Percentiles rank a stretch among this genome's conserved stretches.
phyloP scores from a whole-genome alignment of 2,888 invertebrate genomes.

The Hyposoter dolosus region DNA sequence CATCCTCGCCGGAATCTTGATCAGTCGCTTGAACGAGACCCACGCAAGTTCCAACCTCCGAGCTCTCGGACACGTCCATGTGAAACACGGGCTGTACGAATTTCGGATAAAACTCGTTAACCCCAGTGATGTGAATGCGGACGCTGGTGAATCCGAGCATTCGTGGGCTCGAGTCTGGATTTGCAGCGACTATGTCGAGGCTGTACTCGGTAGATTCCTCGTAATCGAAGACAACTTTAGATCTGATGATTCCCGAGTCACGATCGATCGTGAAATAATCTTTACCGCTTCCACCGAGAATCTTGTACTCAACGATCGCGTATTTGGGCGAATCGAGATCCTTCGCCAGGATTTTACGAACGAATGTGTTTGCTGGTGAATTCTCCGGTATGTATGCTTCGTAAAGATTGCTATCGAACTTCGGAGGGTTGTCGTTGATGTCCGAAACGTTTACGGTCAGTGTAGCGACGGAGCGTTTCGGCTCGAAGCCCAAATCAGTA shows the following conservation, averaged over 20 bases:
- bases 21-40: conserved; percentile 95
- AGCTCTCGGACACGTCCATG: conserved; percentile 96
- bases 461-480: conserved; percentile 91
- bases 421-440: conserved; percentile 96
- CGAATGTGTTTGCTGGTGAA: conserved; percentile 90
- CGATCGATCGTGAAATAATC: conserved; percentile 92
- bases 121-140: conserved; percentile 91
- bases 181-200: conserved; percentile 92
- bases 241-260: conserved; percentile 91
- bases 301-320: conserved; percentile 93
- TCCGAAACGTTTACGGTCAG: conserved; percentile 95
- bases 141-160: conserved; percentile 92
- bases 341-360: conserved; percentile 90
- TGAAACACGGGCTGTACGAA: conserved; percentile 96
- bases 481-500: conserved; percentile 93
- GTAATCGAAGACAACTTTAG: conserved; percentile 93
- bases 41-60: conserved; percentile 93
- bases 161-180: conserved; percentile 90
- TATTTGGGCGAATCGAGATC: conserved; percentile 96
- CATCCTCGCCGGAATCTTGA: conserved; percentile 95
- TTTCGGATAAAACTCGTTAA: conserved; percentile 95
- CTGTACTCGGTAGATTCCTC: conserved; percentile 92
- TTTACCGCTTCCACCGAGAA: conserved; percentile 91
- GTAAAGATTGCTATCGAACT: conserved; percentile 92
- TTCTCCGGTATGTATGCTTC: conserved; percentile 94